Evolutionary conservation across 2,113 vertebrate species (phyloP), one percentile per base, ranked within the genome.

Genomic region (Malurus elegans): DNA sequence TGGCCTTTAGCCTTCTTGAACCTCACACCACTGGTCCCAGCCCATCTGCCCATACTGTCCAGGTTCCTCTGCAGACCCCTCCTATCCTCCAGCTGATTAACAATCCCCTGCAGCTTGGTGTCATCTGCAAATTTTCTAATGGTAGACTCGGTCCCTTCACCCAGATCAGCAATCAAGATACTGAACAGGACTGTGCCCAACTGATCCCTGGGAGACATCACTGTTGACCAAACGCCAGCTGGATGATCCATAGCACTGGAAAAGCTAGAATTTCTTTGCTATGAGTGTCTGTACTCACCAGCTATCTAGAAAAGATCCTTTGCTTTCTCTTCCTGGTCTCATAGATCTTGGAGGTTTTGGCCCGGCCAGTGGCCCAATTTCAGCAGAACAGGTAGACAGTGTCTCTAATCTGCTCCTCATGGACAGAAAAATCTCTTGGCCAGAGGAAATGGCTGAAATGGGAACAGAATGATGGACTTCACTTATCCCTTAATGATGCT

Each of bases 371-470:
- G 6, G 16, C 17, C 29, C 23, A 29, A 3, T 32, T 70, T 42
- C 20, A 11, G 42, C 6, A 29, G 18, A 74, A 19, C 9, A 31
- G 8, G 4, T 20, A 87, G 7, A 4, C 3, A 79, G 2, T 54
- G 6, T 18, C 44, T 85, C 26, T 51, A 47, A 53, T 69, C 23
- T 65, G 20, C 7, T 32, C 14, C 17, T 28, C 0, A 0, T 21
- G 5, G 28, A 36, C 28, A 51, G 9, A 4, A 75, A 60, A 60
- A n/a, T 60, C 32, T 90, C 20, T 32, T 72, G 31, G 6, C 17
- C 5, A 57, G 8, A 73, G 28, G 8, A 53, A 79, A 79, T 21
- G 8, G 2, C 25, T 85, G 28, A 86, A 88, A 21, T 28, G 10
- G 11, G 9, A 53, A 73, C 17, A 16, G 20, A 9, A 56, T 70